phyloP scores from a whole-genome alignment of 2,113 vertebrate species.

The Siniperca knerii region DNA sequence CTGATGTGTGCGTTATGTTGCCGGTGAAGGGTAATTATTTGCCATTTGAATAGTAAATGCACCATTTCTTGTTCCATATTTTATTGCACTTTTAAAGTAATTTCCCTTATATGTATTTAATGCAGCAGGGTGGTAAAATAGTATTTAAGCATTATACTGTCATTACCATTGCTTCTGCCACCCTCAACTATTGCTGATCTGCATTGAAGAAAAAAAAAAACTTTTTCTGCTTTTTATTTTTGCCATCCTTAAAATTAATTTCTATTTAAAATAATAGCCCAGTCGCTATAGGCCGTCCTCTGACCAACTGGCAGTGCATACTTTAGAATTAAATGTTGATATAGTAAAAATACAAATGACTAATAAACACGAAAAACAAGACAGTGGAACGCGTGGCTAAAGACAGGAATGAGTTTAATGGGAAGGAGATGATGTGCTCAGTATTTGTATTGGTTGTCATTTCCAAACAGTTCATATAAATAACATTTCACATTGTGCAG shows the following conservation, averaged over 20 bases:
- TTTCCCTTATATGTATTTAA: constrained; percentile 1
- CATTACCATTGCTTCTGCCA: not conserved
- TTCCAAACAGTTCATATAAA: not conserved
- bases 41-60: not conserved
- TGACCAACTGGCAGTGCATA: not conserved
- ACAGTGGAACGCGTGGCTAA: not conserved
- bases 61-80: not conserved
- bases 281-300: not conserved
- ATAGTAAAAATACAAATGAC: not conserved
- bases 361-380: not conserved
- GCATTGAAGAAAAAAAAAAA: not conserved
- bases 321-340: not conserved
- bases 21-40: constrained; percentile 3
- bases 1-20: constrained; percentile 26
- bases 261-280: not conserved
- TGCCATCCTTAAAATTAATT: not conserved
- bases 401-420: not conserved
- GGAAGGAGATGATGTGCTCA: not conserved
- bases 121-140: not conserved
- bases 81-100: not conserved
- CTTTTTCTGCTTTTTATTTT: not conserved
- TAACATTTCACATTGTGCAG: not conserved
- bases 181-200: not conserved
- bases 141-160: not conserved
- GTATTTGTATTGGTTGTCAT: not conserved